Conservation (phyloP, 2,797 vertebrate species). For the Syngnathus rostellatus region DNA sequence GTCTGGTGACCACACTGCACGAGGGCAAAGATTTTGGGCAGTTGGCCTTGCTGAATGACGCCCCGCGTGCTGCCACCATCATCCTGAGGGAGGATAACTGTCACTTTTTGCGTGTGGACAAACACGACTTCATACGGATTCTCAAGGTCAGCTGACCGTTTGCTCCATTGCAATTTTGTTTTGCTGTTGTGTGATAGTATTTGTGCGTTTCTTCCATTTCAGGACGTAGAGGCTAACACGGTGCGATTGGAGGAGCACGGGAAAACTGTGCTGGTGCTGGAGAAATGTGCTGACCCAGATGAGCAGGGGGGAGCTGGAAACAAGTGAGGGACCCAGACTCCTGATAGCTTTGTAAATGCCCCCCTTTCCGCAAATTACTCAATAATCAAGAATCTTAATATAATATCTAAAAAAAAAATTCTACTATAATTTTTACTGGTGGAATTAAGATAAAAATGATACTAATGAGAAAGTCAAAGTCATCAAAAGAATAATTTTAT, state of each 20-base stretch:
- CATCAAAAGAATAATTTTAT: no score
- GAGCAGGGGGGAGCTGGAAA: constrained; percentile 60
- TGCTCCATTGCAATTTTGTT: background rate
- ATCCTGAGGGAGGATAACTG: constrained; percentile 89
- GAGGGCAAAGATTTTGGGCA: constrained; percentile 95
- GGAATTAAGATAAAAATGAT: no score
- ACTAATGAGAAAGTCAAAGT: no score
- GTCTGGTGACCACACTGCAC: constrained; percentile 84
- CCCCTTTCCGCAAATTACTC: no score
- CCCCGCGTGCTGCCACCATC: constrained; percentile 88
- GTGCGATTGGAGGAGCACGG: constrained; percentile 93
- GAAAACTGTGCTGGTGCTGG: constrained; percentile 86
- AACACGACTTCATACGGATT: constrained; percentile 92
- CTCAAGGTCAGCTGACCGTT: constrained; percentile 73
- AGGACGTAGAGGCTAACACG: constrained; percentile 96
- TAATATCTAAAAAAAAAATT: no score
- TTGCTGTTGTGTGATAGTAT: background rate
- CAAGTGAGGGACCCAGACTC: constrained; percentile 59
- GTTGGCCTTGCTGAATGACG: constrained; percentile 88
- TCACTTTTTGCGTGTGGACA: constrained; percentile 91
- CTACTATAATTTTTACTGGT: no score
- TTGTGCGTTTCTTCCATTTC: constrained; percentile 3
- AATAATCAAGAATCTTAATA: no score
- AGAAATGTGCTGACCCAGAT: constrained; percentile 70
- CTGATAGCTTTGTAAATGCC: background rate